phyloP scores from a whole-genome alignment of 2,113 vertebrate species.

The Esox niger region DNA sequence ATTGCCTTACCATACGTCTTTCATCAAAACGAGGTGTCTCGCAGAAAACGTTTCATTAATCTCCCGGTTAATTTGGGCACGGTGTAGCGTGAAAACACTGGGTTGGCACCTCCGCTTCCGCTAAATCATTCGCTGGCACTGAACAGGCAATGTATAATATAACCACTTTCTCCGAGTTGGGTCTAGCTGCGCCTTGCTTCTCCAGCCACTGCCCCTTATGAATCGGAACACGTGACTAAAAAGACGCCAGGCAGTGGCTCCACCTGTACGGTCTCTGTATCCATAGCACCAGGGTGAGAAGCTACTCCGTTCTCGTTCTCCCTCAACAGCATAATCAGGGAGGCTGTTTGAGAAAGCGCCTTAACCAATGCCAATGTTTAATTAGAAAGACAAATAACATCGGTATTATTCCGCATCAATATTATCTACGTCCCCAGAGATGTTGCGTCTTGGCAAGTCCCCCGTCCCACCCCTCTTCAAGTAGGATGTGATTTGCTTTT shows the following conservation, averaged over 20 bases:
- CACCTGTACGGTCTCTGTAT: conserved; percentile 76
- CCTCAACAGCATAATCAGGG: neutral
- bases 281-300: conserved; percentile 54
- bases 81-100: conserved; percentile 16
- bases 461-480: too few relatives aligned
- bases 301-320: neutral
- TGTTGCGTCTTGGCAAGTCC: too few relatives aligned
- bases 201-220: conserved; percentile 67
- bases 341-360: neutral
- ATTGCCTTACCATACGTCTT: neutral
- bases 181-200: too few relatives aligned
- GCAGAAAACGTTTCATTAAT: neutral
- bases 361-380: neutral
- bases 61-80: neutral
- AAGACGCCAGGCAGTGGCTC: conserved; percentile 71
- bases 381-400: neutral
- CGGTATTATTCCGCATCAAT: neutral
- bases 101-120: conserved; percentile 31
- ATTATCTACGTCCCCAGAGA: neutral
- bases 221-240: conserved; percentile 74
- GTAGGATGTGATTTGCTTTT: too few relatives aligned
- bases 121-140: conserved; percentile 31
- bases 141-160: conserved; percentile 37
- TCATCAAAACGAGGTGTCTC: neutral
- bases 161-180: conserved; percentile 60